Percentiles rank a stretch among this genome's conserved stretches.
phyloP scores from a whole-genome alignment of 2,888 invertebrate genomes.

The Sinodicranocentrus sp. region DNA sequence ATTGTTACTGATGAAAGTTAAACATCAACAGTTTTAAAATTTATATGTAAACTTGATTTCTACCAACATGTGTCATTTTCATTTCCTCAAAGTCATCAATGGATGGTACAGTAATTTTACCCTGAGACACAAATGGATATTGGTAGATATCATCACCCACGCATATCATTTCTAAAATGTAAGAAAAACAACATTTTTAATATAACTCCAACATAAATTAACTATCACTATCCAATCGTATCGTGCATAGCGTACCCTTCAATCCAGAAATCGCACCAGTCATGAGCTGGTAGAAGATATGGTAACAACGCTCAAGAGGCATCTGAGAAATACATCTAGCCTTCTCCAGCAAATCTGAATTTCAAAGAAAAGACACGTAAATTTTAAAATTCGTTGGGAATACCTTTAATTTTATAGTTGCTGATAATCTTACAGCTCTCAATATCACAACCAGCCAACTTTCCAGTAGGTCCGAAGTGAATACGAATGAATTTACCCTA shows the following conservation, averaged over 20 bases:
- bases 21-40: constrained; percentile 71
- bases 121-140: constrained; percentile 97
- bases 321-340: constrained; percentile 99
- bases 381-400: no score
- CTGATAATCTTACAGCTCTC: constrained; percentile 95
- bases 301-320: constrained; percentile 90
- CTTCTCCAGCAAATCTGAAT: constrained; percentile 97
- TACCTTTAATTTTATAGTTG: no score
- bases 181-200: no score
- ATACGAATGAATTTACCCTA: constrained; percentile 99
- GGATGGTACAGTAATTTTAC: constrained; percentile 96
- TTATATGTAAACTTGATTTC: constrained; percentile 77
- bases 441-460: constrained; percentile 99
- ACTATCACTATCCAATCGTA: no score
- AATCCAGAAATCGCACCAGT: constrained; percentile 71
- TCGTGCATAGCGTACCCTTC: constrained; percentile 53
- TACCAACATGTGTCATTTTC: constrained; percentile 90
- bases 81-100: constrained; percentile 98
- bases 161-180: constrained; percentile 74
- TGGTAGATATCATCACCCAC: constrained; percentile 89
- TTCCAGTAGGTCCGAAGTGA: constrained; percentile 99
- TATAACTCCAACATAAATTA: no score
- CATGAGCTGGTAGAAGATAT: constrained; percentile 81
- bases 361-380: no score
- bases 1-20: not conserved